Conservation (phyloP, 2,113 vertebrate genomes). For the Heterotis niloticus region DNA sequence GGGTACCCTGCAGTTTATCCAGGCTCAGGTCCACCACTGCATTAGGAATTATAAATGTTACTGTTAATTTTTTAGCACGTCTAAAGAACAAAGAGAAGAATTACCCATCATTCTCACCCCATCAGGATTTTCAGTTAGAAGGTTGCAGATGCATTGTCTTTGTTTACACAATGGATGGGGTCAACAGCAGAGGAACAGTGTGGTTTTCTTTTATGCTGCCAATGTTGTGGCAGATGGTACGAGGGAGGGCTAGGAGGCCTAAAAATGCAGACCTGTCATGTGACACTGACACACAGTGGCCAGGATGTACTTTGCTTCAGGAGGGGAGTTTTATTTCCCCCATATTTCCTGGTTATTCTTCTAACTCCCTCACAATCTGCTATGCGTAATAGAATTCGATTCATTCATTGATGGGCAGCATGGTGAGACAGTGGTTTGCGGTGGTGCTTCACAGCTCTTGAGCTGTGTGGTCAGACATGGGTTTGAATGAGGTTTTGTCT, state of each 20-base stretch:
- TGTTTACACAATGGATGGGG: not conserved
- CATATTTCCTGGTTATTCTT: too few relatives aligned
- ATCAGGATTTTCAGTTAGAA: not conserved
- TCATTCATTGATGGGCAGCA: too few relatives aligned
- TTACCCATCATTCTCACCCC: not conserved
- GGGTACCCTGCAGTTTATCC: not conserved
- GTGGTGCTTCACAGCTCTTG: too few relatives aligned
- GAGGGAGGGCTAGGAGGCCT: not conserved
- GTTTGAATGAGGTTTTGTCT: too few relatives aligned
- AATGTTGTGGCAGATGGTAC: not conserved
- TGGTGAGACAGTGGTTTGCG: too few relatives aligned
- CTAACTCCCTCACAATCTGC: too few relatives aligned
- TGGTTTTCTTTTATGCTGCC: too few relatives aligned
- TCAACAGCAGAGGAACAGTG: not conserved
- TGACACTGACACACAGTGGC: too few relatives aligned
- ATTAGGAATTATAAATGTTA: not conserved
- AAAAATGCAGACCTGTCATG: not conserved
- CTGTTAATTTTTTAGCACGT: not conserved
- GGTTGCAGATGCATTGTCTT: not conserved
- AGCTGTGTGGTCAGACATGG: too few relatives aligned
- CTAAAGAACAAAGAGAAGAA: not conserved
- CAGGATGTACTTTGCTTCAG: too few relatives aligned
- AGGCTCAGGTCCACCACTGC: not conserved
- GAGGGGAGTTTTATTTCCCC: too few relatives aligned
- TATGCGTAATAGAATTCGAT: too few relatives aligned